Percentiles rank a stretch among this genome's conserved stretches.
These are phyloP conservation scores for Apaloderma vittatum DNA, from an alignment of 2,113 vertebrate species.

Conservation along the genomic window DNA sequence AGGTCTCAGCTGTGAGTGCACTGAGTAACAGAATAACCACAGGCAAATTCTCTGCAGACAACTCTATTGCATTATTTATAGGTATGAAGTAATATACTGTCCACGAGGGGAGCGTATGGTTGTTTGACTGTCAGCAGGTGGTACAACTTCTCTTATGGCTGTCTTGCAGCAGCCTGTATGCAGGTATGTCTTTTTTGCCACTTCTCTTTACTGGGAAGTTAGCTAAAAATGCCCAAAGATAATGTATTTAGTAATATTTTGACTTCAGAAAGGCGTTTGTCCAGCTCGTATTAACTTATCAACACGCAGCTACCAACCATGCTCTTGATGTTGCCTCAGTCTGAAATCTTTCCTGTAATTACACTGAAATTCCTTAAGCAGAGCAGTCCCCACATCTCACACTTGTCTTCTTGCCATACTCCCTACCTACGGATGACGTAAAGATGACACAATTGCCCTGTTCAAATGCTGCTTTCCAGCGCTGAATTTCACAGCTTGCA, in stretches of 20 bases:
- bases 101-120: neutral
- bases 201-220: neutral
- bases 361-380: neutral
- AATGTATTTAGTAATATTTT: neutral
- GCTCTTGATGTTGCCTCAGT: accelerated
- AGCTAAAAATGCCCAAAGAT: neutral
- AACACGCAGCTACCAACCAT: neutral
- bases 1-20: neutral
- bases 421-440: neutral
- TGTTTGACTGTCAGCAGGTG: neutral
- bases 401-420: neutral
- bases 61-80: neutral
- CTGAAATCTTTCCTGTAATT: neutral
- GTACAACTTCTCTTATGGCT: neutral
- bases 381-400: neutral
- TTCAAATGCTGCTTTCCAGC: neutral
- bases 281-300: neutral
- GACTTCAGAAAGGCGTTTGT: neutral
- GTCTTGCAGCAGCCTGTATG: neutral
- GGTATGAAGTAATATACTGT: neutral
- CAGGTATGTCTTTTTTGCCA: neutral
- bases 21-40: neutral
- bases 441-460: neutral
- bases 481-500: neutral
- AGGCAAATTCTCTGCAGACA: neutral